Evolutionary conservation across 2,888 invertebrate species (phyloP).

Genomic region (Homarus gammarus): DNA sequence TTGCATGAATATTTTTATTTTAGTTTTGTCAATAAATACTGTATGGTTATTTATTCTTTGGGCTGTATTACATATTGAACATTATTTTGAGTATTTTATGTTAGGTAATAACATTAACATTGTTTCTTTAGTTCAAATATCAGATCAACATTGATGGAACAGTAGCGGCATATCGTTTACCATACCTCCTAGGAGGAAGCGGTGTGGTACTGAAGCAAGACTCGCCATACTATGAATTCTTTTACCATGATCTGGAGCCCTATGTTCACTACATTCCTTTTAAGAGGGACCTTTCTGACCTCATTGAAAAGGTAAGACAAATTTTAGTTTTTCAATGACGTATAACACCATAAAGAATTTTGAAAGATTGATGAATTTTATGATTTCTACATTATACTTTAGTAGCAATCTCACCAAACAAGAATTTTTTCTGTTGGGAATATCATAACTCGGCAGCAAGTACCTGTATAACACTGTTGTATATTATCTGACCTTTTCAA

Average conservation of each 20-base stretch:
- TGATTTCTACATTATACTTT: too few relatives aligned
- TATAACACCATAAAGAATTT: too few relatives aligned
- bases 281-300: constrained; percentile 88
- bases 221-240: constrained; percentile 96
- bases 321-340: too few relatives aligned
- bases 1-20: too few relatives aligned
- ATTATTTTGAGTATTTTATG: neutral
- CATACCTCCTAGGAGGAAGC: constrained; percentile 93
- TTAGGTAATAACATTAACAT: constrained; percentile 14
- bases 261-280: constrained; percentile 92
- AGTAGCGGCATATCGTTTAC: constrained; percentile 96
- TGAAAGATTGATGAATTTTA: too few relatives aligned
- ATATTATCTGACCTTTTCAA: too few relatives aligned
- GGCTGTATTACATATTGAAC: too few relatives aligned
- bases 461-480: too few relatives aligned
- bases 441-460: neutral
- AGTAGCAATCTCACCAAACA: too few relatives aligned
- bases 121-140: constrained; percentile 91
- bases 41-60: too few relatives aligned
- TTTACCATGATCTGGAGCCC: constrained; percentile 88
- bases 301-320: constrained; percentile 83
- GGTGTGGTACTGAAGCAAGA: constrained; percentile 94
- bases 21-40: too few relatives aligned
- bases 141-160: constrained; percentile 97
- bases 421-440: neutral